Evolutionary conservation across 2,888 invertebrate species (phyloP).

Genomic region (Volucella inanis): DNA sequence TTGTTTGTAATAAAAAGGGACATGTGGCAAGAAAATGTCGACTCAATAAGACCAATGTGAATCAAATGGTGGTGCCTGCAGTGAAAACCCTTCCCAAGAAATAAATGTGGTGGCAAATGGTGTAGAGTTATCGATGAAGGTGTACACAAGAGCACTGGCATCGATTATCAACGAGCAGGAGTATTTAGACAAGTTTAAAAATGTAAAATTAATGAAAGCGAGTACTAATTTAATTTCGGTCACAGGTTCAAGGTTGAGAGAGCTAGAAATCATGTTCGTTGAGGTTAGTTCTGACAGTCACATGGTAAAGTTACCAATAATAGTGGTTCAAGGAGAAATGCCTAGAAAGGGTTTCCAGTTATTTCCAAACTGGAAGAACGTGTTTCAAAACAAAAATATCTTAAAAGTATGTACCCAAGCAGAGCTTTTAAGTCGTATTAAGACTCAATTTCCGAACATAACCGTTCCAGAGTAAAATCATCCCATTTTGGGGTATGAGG

Average conservation of each 20-base stretch:
- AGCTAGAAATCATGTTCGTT: no score
- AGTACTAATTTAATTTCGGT: conserved; percentile 13
- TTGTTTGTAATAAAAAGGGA: no score
- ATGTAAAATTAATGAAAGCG: neutral
- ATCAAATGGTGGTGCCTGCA: neutral
- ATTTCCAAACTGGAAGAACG: neutral
- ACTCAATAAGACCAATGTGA: neutral
- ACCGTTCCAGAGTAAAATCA: conserved; percentile 2
- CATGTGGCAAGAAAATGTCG: no score
- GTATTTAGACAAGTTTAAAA: conserved; percentile 15
- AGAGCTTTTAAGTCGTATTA: conserved; percentile 15
- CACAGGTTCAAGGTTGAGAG: no score
- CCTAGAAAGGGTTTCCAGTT: no score
- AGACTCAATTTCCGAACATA: neutral
- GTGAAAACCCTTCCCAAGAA: neutral
- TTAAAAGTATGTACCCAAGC: neutral
- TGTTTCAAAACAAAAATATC: conserved; percentile 8
- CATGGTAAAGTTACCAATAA: no score
- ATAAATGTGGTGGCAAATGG: conserved; percentile 3
- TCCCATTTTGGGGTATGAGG: conserved; percentile 43
- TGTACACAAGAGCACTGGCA: neutral
- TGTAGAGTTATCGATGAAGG: neutral
- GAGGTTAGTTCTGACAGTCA: no score
- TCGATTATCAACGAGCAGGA: conserved; percentile 5
- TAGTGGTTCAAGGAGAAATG: no score